A percentile compares a stretch with the other conserved stretches of the same genome.
phyloP scores from a whole-genome alignment of 2,797 vertebrate species.

The Thripadectes ignobilis region DNA sequence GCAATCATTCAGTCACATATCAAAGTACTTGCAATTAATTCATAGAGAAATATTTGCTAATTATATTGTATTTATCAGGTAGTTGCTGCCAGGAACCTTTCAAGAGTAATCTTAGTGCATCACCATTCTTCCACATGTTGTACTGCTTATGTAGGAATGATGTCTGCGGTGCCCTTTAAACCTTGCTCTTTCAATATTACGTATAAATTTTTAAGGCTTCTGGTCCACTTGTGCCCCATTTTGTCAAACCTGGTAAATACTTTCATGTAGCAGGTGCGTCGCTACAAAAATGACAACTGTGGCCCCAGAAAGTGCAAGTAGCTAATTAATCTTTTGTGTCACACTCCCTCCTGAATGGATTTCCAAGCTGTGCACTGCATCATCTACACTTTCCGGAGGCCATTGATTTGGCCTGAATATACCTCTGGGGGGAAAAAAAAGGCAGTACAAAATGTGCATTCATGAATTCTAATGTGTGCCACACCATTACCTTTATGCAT shows the following conservation, averaged over 20 bases:
- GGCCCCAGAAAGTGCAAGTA: neutral
- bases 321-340: slow-evolving; percentile 4
- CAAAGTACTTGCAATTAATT: slow-evolving; percentile 41
- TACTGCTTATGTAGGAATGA: accelerated
- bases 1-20: neutral
- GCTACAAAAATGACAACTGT: neutral
- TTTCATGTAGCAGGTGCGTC: neutral
- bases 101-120: neutral
- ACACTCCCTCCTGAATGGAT: neutral
- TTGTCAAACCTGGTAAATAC: neutral
- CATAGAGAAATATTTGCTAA: neutral
- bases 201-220: neutral
- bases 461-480: slow-evolving; percentile 5
- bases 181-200: neutral
- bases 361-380: neutral
- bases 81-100: neutral
- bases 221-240: neutral
- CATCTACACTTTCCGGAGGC: neutral
- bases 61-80: slow-evolving; percentile 18
- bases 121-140: neutral
- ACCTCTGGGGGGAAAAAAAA: neutral
- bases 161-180: neutral
- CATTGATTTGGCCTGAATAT: neutral
- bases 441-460: neutral
- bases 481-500: slow-evolving; percentile 10